Evolutionary conservation across 2,113 vertebrate genomes (phyloP).

Genomic region (Potamarius usumacintae): DNA sequence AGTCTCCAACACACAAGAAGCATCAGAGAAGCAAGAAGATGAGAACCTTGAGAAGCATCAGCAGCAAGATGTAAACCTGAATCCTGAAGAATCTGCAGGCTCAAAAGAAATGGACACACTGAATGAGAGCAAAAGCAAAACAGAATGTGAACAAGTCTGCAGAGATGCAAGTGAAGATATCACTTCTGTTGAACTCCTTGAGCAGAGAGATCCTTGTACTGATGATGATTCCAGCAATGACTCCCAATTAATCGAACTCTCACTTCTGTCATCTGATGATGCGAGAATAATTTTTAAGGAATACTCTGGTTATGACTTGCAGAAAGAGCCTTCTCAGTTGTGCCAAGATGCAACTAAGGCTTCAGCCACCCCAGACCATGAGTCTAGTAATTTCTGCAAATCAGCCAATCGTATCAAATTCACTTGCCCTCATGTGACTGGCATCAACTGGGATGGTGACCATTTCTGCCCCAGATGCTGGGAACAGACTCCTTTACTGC

Average conservation of each 20-base stretch:
- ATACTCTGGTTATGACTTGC: background rate
- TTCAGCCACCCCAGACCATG: background rate
- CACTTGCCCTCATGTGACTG: slow-evolving; percentile 1
- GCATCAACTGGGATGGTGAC: background rate
- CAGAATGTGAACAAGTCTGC: background rate
- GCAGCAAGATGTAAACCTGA: background rate
- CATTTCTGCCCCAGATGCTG: slow-evolving; percentile 37
- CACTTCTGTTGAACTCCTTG: background rate
- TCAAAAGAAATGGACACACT: background rate
- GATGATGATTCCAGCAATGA: slow-evolving; percentile 11
- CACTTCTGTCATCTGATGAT: slow-evolving; percentile 28
- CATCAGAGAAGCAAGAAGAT: background rate
- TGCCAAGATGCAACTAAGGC: background rate
- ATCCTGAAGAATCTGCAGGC: background rate
- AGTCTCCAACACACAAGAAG: background rate
- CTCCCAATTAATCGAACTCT: background rate
- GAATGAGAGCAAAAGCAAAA: background rate
- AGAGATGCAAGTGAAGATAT: background rate
- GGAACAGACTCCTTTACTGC: slow-evolving; percentile 35
- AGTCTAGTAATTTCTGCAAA: background rate
- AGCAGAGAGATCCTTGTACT: background rate
- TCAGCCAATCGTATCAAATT: background rate
- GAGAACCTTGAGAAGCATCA: background rate
- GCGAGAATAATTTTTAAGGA: slow-evolving; percentile 16
- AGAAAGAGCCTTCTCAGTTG: background rate